Evolutionary conservation across 2,113 vertebrate species (phyloP), one percentile per base, ranked within the genome.

Genomic region (Passer domesticus): DNA sequence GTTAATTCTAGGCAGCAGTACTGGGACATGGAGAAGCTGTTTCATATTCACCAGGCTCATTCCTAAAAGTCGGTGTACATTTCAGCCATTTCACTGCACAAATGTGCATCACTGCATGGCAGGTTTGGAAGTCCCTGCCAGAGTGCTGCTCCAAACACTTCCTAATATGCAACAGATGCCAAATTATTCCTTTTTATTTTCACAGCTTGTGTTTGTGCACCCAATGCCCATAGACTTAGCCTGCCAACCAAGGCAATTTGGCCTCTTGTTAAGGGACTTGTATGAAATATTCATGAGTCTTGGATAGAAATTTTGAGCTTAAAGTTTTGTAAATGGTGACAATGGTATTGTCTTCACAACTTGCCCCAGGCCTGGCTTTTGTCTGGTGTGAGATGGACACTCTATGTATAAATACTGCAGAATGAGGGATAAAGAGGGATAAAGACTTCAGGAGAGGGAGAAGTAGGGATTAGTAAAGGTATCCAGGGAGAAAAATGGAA

Each of bases 121-220:
- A 46, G 75, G 68, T 91, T 83, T 91, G 87, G 85, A 87, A 84
- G 74, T 52, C 59, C 49, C 50, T 92, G 90, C 87, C 93, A 92
- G 62, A 90, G 66, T 44, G 74, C 50, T 87, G 83, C 94, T 96
- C 87, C 80, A 72, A 94, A 91, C 79, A 27, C 79, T 94, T 78
- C 76, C 62, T 96, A 84, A 84, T 94, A 77, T 41, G 83, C 89
- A 96, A 39, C 92, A 93, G 87, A 92, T 88, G 92, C 96, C 94
- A 92, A 94, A 95, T 96, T 83, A 89, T 83, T 92, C 62, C 93
- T 95, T 95, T 88, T 96, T 94, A 92, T 96, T 97, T 96, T 90
- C 91, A 86, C 95, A 95, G 95, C 90, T 95, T 97, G 95, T 95
- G 89, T 95, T 95, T 94, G 63, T 94, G 87, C 72, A 92, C 58